phyloP scores from a whole-genome alignment of 2,113 vertebrate species.

The Phocoena phocoena region DNA sequence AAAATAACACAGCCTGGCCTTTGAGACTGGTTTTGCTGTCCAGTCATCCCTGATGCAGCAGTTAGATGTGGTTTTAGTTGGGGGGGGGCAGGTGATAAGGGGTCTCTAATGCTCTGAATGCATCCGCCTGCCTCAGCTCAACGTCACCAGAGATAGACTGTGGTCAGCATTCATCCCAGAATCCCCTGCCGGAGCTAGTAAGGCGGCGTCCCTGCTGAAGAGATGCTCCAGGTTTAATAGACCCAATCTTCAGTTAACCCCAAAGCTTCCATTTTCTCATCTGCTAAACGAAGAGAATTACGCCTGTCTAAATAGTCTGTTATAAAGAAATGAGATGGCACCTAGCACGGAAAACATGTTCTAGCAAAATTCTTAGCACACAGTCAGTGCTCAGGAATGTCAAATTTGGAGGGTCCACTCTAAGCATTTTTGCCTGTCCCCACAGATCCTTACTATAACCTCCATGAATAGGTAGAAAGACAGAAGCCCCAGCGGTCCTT shows the following conservation, averaged over 20 bases:
- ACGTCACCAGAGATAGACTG: not conserved
- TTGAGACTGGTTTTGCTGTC: not conserved
- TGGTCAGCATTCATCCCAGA: not conserved
- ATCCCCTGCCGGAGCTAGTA: not conserved
- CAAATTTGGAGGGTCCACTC: not conserved
- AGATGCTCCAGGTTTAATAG: not conserved
- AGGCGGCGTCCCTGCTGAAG: not conserved
- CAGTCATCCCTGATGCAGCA: not conserved
- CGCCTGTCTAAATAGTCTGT: not conserved
- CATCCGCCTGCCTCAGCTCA: not conserved
- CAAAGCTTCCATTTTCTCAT: slow-evolving; percentile 9
- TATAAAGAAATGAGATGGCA: slow-evolving; percentile 9
- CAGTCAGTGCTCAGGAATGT: slow-evolving; percentile 13
- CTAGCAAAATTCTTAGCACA: not conserved
- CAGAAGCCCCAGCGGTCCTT: not conserved
- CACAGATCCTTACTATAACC: not conserved
- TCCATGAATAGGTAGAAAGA: not conserved
- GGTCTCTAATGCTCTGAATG: not conserved
- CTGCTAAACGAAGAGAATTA: slow-evolving; percentile 16
- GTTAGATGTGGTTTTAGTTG: not conserved
- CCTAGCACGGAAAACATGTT: not conserved
- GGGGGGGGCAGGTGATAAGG: not conserved
- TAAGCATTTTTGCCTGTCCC: not conserved
- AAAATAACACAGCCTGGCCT: not conserved
- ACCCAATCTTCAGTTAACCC: not conserved